A percentile compares a stretch with the other conserved stretches of the same genome.
Conservation (phyloP, 2,113 vertebrate genomes). For the Girardinichthys multiradiatus region DNA sequence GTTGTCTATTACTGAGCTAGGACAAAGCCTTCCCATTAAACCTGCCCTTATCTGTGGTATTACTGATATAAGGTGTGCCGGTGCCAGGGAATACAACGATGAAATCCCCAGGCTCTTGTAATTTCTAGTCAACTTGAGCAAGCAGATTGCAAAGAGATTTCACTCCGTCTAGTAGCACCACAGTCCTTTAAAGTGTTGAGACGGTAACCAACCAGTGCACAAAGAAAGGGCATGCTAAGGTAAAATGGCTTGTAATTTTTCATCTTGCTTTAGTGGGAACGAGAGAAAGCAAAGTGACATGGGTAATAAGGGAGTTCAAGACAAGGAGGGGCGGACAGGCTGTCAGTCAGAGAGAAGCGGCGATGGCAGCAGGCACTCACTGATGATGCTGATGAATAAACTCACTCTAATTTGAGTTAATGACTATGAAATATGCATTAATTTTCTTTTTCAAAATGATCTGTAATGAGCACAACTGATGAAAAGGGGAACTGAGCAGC, state of each 20-base stretch:
- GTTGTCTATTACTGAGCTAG: conserved; percentile 65
- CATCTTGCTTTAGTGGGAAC: conserved; percentile 21
- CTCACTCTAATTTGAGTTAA: conserved; percentile 59
- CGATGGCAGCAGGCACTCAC: conserved; percentile 34
- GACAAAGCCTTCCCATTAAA: conserved; percentile 61
- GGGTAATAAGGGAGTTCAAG: conserved; percentile 37
- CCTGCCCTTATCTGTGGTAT: conserved; percentile 67
- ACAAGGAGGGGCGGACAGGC: background rate
- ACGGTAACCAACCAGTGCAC: conserved; percentile 26
- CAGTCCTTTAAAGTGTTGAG: conserved; percentile 35
- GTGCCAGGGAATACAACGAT: conserved; percentile 22
- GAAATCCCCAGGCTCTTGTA: conserved; percentile 61
- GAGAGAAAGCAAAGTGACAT: conserved; percentile 23
- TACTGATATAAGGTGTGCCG: conserved; percentile 55
- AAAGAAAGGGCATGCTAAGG: conserved; percentile 11
- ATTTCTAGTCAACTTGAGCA: conserved; percentile 68
- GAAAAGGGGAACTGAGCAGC: conserved; percentile 37
- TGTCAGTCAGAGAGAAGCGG: conserved; percentile 36
- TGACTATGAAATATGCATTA: conserved; percentile 63
- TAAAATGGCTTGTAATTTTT: conserved; percentile 44
- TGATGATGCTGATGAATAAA: conserved; percentile 58
- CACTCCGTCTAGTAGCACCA: conserved; percentile 30
- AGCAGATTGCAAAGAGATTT: conserved; percentile 44
- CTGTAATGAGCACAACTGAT: conserved; percentile 34
- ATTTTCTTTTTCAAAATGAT: conserved; percentile 49